Base-by-base conservation (phyloP, 2,113 vertebrate genomes). In the Ochotona princeps region DNA sequence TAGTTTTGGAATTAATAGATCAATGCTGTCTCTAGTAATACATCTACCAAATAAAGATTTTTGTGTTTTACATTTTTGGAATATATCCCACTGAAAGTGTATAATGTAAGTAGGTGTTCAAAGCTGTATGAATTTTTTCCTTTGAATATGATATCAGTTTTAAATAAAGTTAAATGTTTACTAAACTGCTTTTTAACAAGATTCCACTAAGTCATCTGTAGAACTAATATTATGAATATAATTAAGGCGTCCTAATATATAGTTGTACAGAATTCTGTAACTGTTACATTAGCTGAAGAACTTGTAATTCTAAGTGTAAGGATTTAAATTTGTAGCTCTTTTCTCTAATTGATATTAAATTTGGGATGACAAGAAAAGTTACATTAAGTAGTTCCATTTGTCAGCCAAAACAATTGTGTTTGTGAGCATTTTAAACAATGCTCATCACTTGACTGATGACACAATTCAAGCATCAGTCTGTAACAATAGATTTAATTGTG, bases 401-500 rank as follows among this genome's bases (percentile, higher is more conserved):
- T 81, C 87, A 91, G 76, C 32, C 54, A 78, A 86, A 93, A 90
- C 90, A 87, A 38, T 87, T 74, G 91, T 83, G 63, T 92, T 91
- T 94, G 92, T 88, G 88, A 61, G 18, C 69, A 70, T 83, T 89
- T 94, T 84, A 92, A 94, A 96, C 95, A 96, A 51, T 90, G 84
- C 66, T 86, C 35, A 78, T 84, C 80, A 92, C 82, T 89, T 82
- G 87, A 57, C 32, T 72, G 32, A 32, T 94, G 63, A 76, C 72
- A 81, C 65, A 92, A 91, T 94, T 89, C 76, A 81, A 90, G 76
- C 89, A 84, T 89, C 87, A 87, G 85, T 86, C 35, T 91, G 92
- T 65, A 92, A 95, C 94, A 96, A 89, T 92, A 89, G 86, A 69
- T 32, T 32, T 51, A 89, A 81, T 95, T 96, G 93, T 96, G 90